Evolutionary conservation across 2,113 vertebrate genomes (phyloP).

Genomic region (Pantherophis guttatus): DNA sequence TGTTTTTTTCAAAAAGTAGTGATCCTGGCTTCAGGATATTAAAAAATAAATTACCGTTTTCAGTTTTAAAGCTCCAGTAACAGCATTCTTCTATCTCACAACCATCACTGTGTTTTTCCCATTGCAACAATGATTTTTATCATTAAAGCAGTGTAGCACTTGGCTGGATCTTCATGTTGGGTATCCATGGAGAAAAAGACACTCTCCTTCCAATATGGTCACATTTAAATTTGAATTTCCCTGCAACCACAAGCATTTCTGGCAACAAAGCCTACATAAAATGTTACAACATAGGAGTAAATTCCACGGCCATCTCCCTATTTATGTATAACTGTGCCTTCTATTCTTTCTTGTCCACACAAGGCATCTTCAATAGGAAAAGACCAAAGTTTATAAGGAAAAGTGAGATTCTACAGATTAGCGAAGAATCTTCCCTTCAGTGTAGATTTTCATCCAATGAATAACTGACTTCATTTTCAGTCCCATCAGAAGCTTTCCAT

Average conservation of each 20-base stretch:
- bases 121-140: background rate
- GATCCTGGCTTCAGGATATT: slow-evolving; percentile 18
- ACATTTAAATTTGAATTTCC: background rate
- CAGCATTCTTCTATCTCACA: background rate
- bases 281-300: slow-evolving; percentile 49
- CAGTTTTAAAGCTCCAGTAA: background rate
- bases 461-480: slow-evolving; percentile 50
- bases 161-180: background rate
- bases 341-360: slow-evolving; percentile 54
- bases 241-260: slow-evolving; percentile 21
- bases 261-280: slow-evolving; percentile 28
- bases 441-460: slow-evolving; percentile 27
- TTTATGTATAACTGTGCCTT: slow-evolving; percentile 36
- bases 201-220: background rate
- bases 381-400: slow-evolving; percentile 14
- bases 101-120: background rate
- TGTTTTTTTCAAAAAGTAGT: background rate
- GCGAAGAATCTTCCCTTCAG: slow-evolving; percentile 40
- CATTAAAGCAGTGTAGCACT: background rate
- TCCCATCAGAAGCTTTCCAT: slow-evolving; percentile 35
- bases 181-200: background rate
- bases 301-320: slow-evolving; percentile 29
- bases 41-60: slow-evolving; percentile 29
- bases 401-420: background rate
- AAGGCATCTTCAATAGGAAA: background rate